These are phyloP conservation scores for Lithophane leautieri DNA, from an alignment of 2,888 invertebrate species.

Conservation along the genomic window DNA sequence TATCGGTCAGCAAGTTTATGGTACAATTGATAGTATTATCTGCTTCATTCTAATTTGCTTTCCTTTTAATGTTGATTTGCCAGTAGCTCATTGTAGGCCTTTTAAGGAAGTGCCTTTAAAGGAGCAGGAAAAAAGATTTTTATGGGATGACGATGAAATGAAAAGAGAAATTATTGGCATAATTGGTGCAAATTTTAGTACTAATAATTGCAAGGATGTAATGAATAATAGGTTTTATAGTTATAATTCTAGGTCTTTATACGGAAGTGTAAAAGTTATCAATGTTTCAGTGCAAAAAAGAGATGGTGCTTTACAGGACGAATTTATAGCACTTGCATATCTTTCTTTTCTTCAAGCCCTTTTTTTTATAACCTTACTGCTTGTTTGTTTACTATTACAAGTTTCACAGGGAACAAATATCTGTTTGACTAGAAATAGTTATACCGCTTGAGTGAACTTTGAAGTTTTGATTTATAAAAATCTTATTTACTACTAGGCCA, in stretches of 20 bases:
- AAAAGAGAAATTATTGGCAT: neutral
- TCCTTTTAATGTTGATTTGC: conserved; percentile 55
- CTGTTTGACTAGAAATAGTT: neutral
- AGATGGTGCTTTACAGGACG: too few species aligned
- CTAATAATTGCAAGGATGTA: neutral
- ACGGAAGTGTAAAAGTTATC: neutral
- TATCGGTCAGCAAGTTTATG: conserved; percentile 65
- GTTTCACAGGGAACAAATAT: too few species aligned
- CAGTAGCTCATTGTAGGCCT: conserved; percentile 46
- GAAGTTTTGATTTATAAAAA: too few species aligned
- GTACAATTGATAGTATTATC: conserved; percentile 63
- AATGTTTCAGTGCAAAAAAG: neutral
- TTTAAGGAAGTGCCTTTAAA: conserved; percentile 31
- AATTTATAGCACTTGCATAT: neutral
- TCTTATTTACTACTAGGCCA: neutral
- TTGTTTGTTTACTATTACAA: neutral
- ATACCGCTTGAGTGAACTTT: neutral
- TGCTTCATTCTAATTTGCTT: conserved; percentile 60
- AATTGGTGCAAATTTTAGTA: neutral
- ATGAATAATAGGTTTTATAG: neutral
- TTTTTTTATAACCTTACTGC: too few species aligned
- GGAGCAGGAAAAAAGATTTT: conserved; percentile 1
- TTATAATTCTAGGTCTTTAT: neutral
- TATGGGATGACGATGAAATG: neutral
- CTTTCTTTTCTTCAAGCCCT: too few species aligned